A percentile compares a stretch with the other conserved stretches of the same genome.
Evolutionary conservation across 2,888 invertebrate species (phyloP).

Genomic region (Pegoplata infirma): DNA sequence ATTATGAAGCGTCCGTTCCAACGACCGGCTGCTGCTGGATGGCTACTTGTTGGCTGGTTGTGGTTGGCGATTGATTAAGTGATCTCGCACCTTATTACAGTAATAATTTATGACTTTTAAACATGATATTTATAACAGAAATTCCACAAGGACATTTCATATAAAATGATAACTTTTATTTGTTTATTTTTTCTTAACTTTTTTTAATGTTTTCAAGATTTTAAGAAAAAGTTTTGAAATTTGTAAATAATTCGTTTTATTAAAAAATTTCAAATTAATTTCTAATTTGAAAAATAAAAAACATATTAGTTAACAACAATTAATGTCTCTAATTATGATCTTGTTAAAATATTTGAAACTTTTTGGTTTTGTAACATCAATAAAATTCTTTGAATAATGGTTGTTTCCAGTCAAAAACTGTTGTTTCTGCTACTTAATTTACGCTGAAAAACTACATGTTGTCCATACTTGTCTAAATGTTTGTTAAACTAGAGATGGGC

Average conservation of each 20-base stretch:
- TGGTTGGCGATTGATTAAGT: constrained; percentile 68
- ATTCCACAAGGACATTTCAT: constrained; percentile 35
- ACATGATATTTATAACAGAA: constrained; percentile 60
- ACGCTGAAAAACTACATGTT: not conserved
- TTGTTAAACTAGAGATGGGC: not conserved
- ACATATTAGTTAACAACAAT: not conserved
- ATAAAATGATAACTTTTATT: not conserved
- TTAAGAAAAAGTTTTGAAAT: not conserved
- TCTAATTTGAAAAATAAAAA: not conserved
- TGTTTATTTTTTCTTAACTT: not conserved
- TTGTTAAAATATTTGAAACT: constrained; percentile 7
- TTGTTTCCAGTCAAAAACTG: not conserved
- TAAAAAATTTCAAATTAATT: not conserved
- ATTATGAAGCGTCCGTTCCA: not conserved
- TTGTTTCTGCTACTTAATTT: not conserved
- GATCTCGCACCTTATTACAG: constrained; percentile 70
- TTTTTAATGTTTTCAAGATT: too few relatives aligned
- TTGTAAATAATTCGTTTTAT: not conserved
- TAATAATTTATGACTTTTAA: constrained; percentile 72
- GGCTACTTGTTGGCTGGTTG: constrained; percentile 21
- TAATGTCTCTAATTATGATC: constrained; percentile 14
- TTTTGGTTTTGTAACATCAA: not conserved
- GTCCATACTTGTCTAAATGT: constrained; percentile 4
- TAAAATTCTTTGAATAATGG: not conserved
- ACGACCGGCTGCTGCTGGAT: not conserved